A percentile compares a stretch with the other conserved stretches of the same genome.
phyloP scores from a whole-genome alignment of 2,888 invertebrate genomes.

The Philopedon plagiatum region DNA sequence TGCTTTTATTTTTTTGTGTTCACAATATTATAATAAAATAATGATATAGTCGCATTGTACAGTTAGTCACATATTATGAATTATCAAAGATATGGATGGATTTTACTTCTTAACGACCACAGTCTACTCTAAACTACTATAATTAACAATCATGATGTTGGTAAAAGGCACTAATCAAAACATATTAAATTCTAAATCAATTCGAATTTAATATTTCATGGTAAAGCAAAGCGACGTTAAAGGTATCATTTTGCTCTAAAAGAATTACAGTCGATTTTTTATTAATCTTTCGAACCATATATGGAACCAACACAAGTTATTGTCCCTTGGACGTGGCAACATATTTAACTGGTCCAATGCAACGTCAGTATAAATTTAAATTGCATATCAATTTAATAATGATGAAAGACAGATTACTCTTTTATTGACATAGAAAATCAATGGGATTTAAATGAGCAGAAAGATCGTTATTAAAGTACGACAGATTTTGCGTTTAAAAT shows the following conservation, averaged over 20 bases:
- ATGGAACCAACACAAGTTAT: background rate
- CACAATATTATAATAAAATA: background rate
- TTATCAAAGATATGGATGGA: background rate
- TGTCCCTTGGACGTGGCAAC: background rate
- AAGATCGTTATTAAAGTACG: conserved; percentile 29
- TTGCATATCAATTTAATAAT: conserved; percentile 36
- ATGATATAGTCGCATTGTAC: background rate
- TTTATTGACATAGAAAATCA: conserved; percentile 7
- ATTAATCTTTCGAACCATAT: background rate
- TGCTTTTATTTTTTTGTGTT: background rate
- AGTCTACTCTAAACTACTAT: background rate
- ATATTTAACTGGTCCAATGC: conserved; percentile 36
- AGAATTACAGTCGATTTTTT: background rate
- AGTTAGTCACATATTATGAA: background rate
- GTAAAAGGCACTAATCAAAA: conserved; percentile 5
- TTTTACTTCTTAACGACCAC: background rate
- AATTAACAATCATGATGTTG: background rate
- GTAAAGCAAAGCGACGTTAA: background rate
- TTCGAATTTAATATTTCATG: background rate
- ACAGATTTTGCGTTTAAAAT: conserved; percentile 16
- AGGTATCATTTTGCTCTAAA: background rate
- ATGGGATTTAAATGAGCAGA: conserved; percentile 23
- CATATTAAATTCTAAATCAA: conserved; percentile 2
- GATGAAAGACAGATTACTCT: conserved; percentile 8
- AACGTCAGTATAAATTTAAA: conserved; percentile 33